These are phyloP conservation scores for Lanistes nyassanus DNA, from an alignment of 1,140 invertebrate genomes.

Conservation along the genomic window DNA sequence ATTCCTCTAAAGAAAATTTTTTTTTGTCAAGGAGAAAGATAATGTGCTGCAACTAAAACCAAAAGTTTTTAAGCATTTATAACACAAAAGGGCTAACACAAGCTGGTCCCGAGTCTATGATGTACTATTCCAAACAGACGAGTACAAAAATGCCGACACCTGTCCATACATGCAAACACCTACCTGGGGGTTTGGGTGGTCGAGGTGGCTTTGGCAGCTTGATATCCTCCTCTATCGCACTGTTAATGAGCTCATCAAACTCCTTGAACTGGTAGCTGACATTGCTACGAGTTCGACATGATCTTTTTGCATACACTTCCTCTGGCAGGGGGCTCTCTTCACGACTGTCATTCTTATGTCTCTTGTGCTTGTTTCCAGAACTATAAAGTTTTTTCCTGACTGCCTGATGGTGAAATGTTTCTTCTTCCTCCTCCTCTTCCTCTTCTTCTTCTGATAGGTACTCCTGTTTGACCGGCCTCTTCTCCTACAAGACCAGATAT, in stretches of 20 bases:
- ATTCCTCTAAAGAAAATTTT: too few relatives aligned
- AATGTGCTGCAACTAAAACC: too few relatives aligned
- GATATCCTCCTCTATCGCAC: conserved; percentile 80
- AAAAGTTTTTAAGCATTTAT: too few relatives aligned
- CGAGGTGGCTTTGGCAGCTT: conserved; percentile 40
- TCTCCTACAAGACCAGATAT: too few relatives aligned
- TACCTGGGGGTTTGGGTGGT: conserved; percentile 34
- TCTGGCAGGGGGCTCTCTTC: conserved; percentile 21
- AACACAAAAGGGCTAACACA: too few relatives aligned
- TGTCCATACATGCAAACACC: neutral
- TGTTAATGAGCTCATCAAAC: conserved; percentile 93
- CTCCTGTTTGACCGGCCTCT: conserved; percentile 33
- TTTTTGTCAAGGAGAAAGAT: too few relatives aligned
- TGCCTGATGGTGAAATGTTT: conserved; percentile 76
- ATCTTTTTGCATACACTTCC: conserved; percentile 47
- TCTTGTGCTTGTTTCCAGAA: conserved; percentile 71
- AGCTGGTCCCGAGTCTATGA: too few relatives aligned
- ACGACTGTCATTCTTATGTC: conserved; percentile 34
- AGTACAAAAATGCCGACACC: neutral
- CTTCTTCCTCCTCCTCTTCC: conserved; percentile 25
- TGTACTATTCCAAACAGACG: too few relatives aligned
- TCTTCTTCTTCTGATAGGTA: conserved; percentile 35
- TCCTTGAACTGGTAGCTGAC: conserved; percentile 89
- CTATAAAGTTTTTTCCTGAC: conserved; percentile 62
- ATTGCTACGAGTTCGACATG: conserved; percentile 54